Evolutionary conservation across 2,888 invertebrate species (phyloP), one percentile per base, ranked within the genome.

Genomic region (Pterobdella sp.): DNA sequence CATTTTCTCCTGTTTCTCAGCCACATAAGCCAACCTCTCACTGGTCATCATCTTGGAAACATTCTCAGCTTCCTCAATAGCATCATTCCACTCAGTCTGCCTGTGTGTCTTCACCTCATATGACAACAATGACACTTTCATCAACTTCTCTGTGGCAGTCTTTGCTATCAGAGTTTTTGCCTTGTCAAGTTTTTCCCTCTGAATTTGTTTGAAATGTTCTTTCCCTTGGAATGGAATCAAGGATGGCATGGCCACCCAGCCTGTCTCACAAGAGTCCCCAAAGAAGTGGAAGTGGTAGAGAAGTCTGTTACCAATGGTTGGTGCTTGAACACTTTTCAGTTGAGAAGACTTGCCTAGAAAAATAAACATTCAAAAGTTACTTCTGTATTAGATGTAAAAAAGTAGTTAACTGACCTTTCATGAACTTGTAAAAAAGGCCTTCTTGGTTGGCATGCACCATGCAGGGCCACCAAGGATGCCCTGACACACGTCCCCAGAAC

Each of bases 391-490:
- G 0, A 94, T 91, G 82, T 94, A 93, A 76, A 83, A 84, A 34
- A 56, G 56, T 4, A 70, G 31, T 70, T 56, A 34, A 26, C 56
- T 49, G 1, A 56, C 60, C 60, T 26, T 56, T 56, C 60, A 56
- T 56, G 14, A 56, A n/a, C 60, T 56, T 56, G 60, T 56, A 56
- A 56, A 26, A 26, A 22, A 4, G 18, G 18, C 60, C 60, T n/a
- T 56, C 60, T 3, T 14, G 60, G n/a, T 56, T 56, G 60, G 22
- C 49, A 42, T 56, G 89, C 1, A 94, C 86, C 79, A 94, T 88
- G 78, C 92, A 91, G 0, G 94, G 94, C 94, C 94, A 94, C 83
- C 89, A 93, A 1, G 93, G 93, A 84, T 89, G 90, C 29, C 88
- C 87, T 0, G 74, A 68, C 4, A 74, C 74, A 4, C 67, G 71